Base-by-base conservation (phyloP, 2,113 vertebrate species). In the Zonotrichia leucophrys region DNA sequence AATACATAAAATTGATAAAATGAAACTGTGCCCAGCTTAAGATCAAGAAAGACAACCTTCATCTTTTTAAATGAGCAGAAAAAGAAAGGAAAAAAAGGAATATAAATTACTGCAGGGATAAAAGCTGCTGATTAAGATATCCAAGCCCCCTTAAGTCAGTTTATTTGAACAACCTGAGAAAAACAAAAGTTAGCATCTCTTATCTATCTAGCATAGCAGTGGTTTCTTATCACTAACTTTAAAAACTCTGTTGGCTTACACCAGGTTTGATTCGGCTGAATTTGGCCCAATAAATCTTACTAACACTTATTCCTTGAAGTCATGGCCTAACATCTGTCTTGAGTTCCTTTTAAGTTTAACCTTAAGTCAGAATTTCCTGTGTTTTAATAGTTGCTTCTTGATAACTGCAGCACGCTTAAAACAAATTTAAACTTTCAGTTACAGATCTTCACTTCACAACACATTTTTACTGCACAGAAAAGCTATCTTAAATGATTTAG, bases 291-390 rank as follows among this genome's bases (percentile, higher is more conserved):
- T 96, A 96, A 92, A 90, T 95, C 93, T 95, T 82, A 41, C 24
- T 84, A 87, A 87, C 92, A 89, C 83, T 83, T 95, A 47, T 41
- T 96, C 42, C 70, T 96, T 91, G 67, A 97, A 89, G 74, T 94
- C 74, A 81, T 33, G 37, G 64, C 18, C 31, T 77, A 95, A 70
- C 30, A 92, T 89, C 39, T 89, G 63, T 77, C 72, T 84, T 55
- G 83, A 76, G 72, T 68, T 85, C 78, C 44, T 94, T 87, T 91
- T 56, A 95, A 87, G 50, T 90, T 92, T 70, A 91, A 75, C 64
- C 55, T 92, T 76, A 93, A 89, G 28, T 79, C 50, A 79, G 76
- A 89, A 82, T 92, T 93, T 96, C 70, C 50, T 92, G 39, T 21
- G 2, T 77, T 95, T 92, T 74, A 92, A 59, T 72, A 84, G 62